Percentiles rank a stretch among this genome's conserved stretches.
phyloP scores from a whole-genome alignment of 2,113 vertebrate species.

The Paradoxurus hermaphroditus region DNA sequence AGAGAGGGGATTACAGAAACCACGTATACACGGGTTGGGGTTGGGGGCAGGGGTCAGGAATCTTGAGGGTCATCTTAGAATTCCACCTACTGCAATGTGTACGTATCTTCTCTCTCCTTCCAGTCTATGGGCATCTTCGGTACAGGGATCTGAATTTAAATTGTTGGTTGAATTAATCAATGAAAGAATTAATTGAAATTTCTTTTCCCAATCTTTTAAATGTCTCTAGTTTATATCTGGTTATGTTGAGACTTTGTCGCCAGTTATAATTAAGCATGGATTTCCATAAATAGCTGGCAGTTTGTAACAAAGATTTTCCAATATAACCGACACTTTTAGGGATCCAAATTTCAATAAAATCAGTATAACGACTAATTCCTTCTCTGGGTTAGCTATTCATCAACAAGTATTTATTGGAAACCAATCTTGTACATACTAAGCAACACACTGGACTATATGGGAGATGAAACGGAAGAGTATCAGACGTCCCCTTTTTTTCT shows the following conservation, averaged over 20 bases:
- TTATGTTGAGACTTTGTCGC: background rate
- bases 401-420: background rate
- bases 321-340: background rate
- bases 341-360: constrained; percentile 3
- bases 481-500: background rate
- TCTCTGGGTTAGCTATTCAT: background rate
- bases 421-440: background rate
- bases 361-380: background rate
- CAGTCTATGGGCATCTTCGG: background rate
- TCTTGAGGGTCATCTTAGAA: background rate
- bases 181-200: background rate
- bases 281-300: constrained; percentile 25
- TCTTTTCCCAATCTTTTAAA: background rate
- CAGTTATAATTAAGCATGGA: constrained; percentile 21
- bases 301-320: constrained; percentile 36
- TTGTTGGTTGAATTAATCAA: background rate
- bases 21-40: too few relatives aligned
- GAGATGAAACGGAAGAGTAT: background rate
- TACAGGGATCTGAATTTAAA: background rate
- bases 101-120: background rate
- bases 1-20: background rate
- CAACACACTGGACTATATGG: background rate
- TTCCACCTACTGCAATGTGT: rapidly evolving
- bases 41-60: background rate
- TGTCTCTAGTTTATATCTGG: background rate